Evolutionary conservation across 2,113 vertebrate genomes (phyloP).

Genomic region (Aegotheles bennettii): DNA sequence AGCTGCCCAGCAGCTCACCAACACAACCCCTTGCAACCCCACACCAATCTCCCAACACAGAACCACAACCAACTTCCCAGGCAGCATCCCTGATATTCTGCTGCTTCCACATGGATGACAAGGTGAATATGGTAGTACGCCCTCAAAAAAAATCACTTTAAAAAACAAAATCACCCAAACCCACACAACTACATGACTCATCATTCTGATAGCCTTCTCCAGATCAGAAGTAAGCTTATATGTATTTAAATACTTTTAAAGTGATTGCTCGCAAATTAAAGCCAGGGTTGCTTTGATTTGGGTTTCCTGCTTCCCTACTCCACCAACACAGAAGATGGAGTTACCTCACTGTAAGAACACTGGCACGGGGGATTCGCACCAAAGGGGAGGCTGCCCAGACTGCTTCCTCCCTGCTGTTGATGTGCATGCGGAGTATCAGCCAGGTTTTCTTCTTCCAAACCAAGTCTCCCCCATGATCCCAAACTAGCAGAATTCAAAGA

Average conservation of each 20-base stretch:
- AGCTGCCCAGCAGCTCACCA: neutral
- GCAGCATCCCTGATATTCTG: neutral
- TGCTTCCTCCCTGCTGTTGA: neutral
- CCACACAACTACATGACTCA: neutral
- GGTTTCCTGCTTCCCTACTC: neutral
- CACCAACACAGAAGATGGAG: neutral
- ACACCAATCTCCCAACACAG: neutral
- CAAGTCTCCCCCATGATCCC: fast-evolving
- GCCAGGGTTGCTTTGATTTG: neutral
- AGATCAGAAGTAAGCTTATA: neutral
- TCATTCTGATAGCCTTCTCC: neutral
- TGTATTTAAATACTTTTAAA: neutral
- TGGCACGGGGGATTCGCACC: neutral
- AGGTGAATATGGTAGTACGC: neutral
- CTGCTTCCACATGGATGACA: neutral
- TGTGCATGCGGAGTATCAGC: fast-evolving
- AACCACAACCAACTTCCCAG: neutral
- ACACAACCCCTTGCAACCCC: neutral
- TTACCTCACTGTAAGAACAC: neutral
- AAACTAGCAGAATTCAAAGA: neutral
- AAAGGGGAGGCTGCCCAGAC: neutral
- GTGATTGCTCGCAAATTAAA: neutral
- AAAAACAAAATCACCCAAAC: neutral
- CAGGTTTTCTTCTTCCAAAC: neutral
- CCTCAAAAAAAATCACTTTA: neutral